Evolutionary conservation across 2,113 vertebrate genomes (phyloP).

Genomic region (Epinephelus moara): DNA sequence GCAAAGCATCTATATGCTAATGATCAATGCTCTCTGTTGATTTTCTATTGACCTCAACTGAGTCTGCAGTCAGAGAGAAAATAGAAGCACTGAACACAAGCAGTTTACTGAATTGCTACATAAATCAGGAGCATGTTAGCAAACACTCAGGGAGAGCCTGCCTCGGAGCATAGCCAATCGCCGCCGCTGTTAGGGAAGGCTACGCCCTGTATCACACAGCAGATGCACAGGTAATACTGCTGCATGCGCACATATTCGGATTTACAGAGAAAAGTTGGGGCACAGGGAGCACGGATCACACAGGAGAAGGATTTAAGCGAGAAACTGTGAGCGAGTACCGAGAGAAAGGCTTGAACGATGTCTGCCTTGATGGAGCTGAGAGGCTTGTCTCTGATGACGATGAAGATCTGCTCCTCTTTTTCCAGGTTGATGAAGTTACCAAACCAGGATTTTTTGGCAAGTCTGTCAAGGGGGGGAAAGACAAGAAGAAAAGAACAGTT

Average conservation of each 20-base stretch:
- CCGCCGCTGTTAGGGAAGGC: background rate
- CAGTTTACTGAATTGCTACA: slow-evolving; percentile 72
- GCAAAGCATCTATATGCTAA: slow-evolving; percentile 85
- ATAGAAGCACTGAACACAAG: slow-evolving; percentile 70
- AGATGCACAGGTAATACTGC: slow-evolving; percentile 28
- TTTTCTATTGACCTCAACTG: slow-evolving; percentile 80
- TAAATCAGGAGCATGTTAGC: slow-evolving; percentile 73
- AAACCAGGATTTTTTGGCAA: slow-evolving; percentile 99
- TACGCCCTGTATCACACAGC: slow-evolving; percentile 33
- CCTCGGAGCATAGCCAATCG: slow-evolving; percentile 44
- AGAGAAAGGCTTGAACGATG: slow-evolving; percentile 98
- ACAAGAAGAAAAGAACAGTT: background rate
- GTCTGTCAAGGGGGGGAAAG: slow-evolving; percentile 80
- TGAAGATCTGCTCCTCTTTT: slow-evolving; percentile 99
- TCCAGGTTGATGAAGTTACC: slow-evolving; percentile 99
- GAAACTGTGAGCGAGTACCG: slow-evolving; percentile 80
- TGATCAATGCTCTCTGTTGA: slow-evolving; percentile 75
- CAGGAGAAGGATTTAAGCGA: background rate
- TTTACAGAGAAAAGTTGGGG: background rate
- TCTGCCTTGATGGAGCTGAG: slow-evolving; percentile 99
- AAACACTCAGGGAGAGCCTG: slow-evolving; percentile 46
- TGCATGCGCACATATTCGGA: slow-evolving; percentile 2
- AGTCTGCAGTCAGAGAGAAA: slow-evolving; percentile 70
- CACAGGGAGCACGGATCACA: background rate
- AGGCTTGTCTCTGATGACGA: slow-evolving; percentile 98